Base-by-base conservation (phyloP, 2,797 vertebrate species). In the Adrianichthys oophorus region DNA sequence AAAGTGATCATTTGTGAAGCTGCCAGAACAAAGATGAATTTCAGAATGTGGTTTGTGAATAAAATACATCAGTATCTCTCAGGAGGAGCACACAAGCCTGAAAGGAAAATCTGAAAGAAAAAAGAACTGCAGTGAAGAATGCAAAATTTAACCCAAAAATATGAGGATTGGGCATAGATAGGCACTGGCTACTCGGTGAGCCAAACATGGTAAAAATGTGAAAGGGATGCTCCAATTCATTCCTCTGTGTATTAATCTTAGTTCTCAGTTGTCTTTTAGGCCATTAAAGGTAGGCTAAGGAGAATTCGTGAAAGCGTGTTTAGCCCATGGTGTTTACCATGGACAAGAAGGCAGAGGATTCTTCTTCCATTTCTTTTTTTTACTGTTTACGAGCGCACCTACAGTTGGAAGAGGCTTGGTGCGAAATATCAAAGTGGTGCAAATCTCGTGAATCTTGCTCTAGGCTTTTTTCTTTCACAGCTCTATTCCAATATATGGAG, bases 1-100 rank as follows among this genome's bases (percentile, higher is more conserved):
- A 59, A 74, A 43, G 5, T 21, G 40, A 70, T 69, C 48, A 58
- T 19, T 1, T 26, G 48, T 10, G 16, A 72, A 21, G 24, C 49
- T 42, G 46, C 42, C n/a, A 58, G 52, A 45, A 49, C 14, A 63
- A 48, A 59, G 8, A 15, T 45, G n/a, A 17, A 41, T 6, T 32
- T 23, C 16, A 40, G 6, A 7, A 16, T 55, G 45, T 48, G 24
- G 15, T 46, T 65, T 63, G 24, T 37, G 10, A 37, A 37, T 12
- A 37, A 41, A 51, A 52, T 63, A 16, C 15, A 45, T 62, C 44
- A 40, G 21, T 19, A 26, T 44, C 26, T 47, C 26, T 19, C 10
- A 40, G 54, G n/a, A 56, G 58, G 32, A 14, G 14, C 2, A 8
- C 5, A 13, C 3, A 37, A 32, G 29, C n/a, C 8, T 32, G 26